A percentile compares a stretch with the other conserved stretches of the same genome.
Evolutionary conservation across 1,140 invertebrate species (phyloP).

Genomic region (Drosophila yakuba): DNA sequence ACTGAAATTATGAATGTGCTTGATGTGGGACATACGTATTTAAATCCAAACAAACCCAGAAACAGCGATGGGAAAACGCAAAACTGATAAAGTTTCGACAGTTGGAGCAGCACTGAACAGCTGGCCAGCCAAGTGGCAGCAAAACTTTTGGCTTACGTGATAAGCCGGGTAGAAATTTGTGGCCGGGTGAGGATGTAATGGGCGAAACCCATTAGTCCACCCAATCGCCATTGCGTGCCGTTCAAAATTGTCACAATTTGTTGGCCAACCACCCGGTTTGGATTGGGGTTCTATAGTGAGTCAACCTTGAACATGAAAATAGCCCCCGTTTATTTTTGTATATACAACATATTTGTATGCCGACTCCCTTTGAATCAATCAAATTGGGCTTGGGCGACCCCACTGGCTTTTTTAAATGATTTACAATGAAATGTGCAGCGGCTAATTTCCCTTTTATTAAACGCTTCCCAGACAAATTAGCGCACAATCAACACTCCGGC

Average conservation of each 20-base stretch:
- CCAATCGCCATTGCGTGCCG: constrained; percentile 28
- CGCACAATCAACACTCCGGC: constrained; percentile 46
- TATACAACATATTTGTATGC: too few relatives aligned
- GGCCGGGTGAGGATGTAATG: constrained; percentile 34
- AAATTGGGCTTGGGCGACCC: constrained; percentile 6
- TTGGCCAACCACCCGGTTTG: constrained; percentile 11
- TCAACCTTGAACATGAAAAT: constrained; percentile 54
- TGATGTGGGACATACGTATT: neutral
- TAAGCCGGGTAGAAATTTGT: constrained; percentile 3
- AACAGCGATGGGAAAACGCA: constrained; percentile 4
- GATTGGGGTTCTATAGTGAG: neutral
- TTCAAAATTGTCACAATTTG: constrained; percentile 41
- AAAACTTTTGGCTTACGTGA: constrained; percentile 38
- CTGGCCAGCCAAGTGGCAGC: constrained; percentile 10
- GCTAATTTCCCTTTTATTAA: constrained; percentile 73
- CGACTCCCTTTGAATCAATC: constrained; percentile 10
- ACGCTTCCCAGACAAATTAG: constrained; percentile 52
- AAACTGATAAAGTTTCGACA: constrained; percentile 43
- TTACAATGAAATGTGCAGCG: constrained; percentile 64
- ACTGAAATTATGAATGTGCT: constrained; percentile 1
- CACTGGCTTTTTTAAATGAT: constrained; percentile 39
- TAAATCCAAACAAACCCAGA: constrained; percentile 19
- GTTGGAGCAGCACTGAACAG: constrained; percentile 19
- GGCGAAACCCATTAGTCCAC: constrained; percentile 17
- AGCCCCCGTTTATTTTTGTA: constrained; percentile 25